A percentile compares a stretch with the other conserved stretches of the same genome.
Evolutionary conservation across 1,140 invertebrate genomes (phyloP).

Genomic region (Drosophila sp.): DNA sequence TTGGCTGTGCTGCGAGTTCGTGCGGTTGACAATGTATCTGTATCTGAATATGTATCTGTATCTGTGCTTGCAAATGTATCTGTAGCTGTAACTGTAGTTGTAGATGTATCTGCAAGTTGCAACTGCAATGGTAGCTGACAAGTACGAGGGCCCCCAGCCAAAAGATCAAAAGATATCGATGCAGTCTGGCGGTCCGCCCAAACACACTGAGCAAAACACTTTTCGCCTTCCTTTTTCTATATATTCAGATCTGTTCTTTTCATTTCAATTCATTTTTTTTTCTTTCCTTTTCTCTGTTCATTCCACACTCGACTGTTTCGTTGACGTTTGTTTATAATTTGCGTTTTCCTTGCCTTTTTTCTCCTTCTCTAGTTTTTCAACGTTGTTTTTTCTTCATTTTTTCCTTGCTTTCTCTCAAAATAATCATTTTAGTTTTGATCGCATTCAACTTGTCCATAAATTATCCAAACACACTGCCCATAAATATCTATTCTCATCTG

Average conservation of each 20-base stretch:
- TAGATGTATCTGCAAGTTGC: constrained; percentile 24
- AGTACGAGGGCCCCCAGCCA: constrained; percentile 33
- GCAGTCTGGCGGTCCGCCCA: constrained; percentile 42
- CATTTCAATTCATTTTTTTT: constrained; percentile 14
- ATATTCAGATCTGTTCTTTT: background rate
- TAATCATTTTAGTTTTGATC: constrained; percentile 72
- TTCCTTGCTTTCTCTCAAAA: constrained; percentile 40
- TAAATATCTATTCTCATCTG: constrained; percentile 27
- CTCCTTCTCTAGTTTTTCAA: background rate
- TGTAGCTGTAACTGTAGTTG: constrained; percentile 25
- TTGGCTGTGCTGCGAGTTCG: constrained; percentile 16
- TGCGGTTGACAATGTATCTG: constrained; percentile 27
- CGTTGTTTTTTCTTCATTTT: constrained; percentile 42
- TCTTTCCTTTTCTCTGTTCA: constrained; percentile 41
- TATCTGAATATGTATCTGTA: too few relatives aligned
- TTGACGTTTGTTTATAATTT: constrained; percentile 68
- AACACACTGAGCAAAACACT: constrained; percentile 15
- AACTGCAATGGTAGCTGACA: constrained; percentile 29
- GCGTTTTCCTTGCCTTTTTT: constrained; percentile 39
- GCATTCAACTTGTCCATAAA: constrained; percentile 58
- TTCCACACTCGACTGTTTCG: constrained; percentile 35
- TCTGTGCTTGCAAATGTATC: constrained; percentile 24
- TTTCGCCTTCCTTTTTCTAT: constrained; percentile 9
- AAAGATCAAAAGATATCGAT: constrained; percentile 69
- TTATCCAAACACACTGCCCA: constrained; percentile 54